A percentile compares a stretch with the other conserved stretches of the same genome.
These are phyloP conservation scores for Cryptocheilus praepositus DNA, from an alignment of 2,888 invertebrate species.

Conservation along the genomic window DNA sequence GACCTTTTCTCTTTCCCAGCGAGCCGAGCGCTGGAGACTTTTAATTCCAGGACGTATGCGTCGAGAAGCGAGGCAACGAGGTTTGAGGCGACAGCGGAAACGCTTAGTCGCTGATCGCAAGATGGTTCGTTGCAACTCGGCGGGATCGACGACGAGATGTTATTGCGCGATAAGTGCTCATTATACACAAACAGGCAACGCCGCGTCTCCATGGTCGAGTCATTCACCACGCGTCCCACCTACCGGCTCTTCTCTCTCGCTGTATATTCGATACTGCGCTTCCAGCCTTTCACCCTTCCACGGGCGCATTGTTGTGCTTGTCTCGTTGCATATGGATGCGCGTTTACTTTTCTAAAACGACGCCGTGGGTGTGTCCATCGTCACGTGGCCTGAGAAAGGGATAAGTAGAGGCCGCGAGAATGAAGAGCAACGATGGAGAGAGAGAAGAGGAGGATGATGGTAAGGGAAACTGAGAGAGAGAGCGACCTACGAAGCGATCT, in stretches of 20 bases:
- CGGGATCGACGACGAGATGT: no score
- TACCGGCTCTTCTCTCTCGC: conserved; percentile 6
- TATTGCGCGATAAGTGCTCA: no score
- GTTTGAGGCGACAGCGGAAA: no score
- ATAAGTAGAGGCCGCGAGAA: neutral
- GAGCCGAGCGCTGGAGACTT: no score
- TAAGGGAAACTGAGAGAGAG: neutral
- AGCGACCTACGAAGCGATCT: neutral
- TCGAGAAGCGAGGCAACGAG: conserved; percentile 5
- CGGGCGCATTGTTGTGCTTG: neutral
- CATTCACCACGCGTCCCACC: no score
- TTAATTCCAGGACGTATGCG: no score
- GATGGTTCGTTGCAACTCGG: conserved; percentile 14
- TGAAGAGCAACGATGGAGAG: neutral
- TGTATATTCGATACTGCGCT: neutral
- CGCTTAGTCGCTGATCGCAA: no score
- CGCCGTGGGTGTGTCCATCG: conserved; percentile 33
- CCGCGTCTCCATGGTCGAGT: no score
- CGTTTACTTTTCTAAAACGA: conserved; percentile 31
- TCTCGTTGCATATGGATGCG: conserved; percentile 40
- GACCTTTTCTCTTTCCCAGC: no score
- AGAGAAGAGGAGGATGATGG: neutral
- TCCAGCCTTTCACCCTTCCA: neutral
- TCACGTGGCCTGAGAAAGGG: conserved; percentile 18
- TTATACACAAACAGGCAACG: no score